These are phyloP conservation scores for Drosophila quadrilineata DNA, from an alignment of 1,140 invertebrate genomes.

Conservation along the genomic window DNA sequence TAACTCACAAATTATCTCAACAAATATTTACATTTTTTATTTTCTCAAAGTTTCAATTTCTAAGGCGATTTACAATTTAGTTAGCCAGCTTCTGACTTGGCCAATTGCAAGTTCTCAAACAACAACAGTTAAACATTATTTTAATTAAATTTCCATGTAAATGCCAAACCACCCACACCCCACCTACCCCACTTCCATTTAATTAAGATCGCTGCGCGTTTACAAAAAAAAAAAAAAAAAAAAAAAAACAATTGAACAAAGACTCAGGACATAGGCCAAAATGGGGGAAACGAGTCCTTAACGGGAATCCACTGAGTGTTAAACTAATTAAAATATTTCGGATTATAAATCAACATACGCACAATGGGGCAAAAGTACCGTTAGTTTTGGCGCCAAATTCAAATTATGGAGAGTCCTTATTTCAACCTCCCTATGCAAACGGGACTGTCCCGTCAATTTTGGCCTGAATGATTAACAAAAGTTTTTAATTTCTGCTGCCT, in stretches of 20 bases:
- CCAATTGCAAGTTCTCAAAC: constrained; percentile 8
- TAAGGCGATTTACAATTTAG: not conserved
- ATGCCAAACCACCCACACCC: not conserved
- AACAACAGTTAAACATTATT: constrained; percentile 4
- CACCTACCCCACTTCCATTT: not conserved
- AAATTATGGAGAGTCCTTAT: too few relatives aligned
- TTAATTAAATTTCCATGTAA: constrained; percentile 33
- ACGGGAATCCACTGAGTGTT: not conserved
- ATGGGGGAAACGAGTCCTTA: not conserved
- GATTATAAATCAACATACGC: constrained; percentile 41
- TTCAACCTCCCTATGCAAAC: too few relatives aligned
- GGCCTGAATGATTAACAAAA: constrained; percentile 39
- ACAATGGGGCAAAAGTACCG: constrained; percentile 21
- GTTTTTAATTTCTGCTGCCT: constrained; percentile 41
- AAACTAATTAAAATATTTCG: constrained; percentile 54
- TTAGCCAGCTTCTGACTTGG: not conserved
- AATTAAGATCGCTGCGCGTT: constrained; percentile 9
- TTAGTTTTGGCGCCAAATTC: constrained; percentile 53
- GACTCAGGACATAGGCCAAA: constrained; percentile 14
- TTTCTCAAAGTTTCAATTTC: not conserved
- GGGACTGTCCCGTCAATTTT: too few relatives aligned
- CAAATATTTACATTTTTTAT: not conserved
- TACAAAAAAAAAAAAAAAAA: too few relatives aligned
- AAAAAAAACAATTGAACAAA: constrained; percentile 35
- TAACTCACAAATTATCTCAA: too few relatives aligned